Conservation (phyloP, 2,113 vertebrate genomes). For the Phrynocephalus versicolor region DNA sequence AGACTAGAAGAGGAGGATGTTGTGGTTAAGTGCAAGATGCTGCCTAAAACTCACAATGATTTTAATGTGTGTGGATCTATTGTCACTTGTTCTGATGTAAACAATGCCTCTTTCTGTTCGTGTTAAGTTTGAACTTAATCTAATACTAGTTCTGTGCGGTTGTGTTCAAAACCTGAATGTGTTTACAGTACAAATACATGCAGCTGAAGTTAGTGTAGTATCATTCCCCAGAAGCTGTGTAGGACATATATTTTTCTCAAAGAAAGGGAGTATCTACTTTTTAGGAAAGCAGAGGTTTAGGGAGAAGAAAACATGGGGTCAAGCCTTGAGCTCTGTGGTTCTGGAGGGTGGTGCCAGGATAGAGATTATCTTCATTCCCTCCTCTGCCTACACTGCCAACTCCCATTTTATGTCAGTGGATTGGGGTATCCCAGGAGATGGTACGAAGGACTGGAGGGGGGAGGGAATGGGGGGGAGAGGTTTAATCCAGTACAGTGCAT, state of each 20-base stretch:
- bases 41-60: slow-evolving; percentile 54
- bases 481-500: background rate
- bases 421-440: background rate
- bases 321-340: background rate
- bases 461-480: background rate
- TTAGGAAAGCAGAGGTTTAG: background rate
- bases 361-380: background rate
- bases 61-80: slow-evolving; percentile 42
- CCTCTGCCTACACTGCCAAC: background rate
- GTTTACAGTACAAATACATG: no score
- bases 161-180: slow-evolving; percentile 46
- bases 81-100: slow-evolving; percentile 43
- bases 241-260: slow-evolving; percentile 1
- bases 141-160: slow-evolving; percentile 57
- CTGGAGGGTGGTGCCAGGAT: background rate
- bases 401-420: background rate
- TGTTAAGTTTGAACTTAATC: slow-evolving; percentile 27
- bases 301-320: background rate
- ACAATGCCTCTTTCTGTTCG: slow-evolving; percentile 53
- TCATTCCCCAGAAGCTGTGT: slow-evolving; percentile 30
- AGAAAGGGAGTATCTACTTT: slow-evolving; percentile 25
- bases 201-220: slow-evolving; percentile 36
- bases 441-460: background rate
- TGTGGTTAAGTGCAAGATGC: slow-evolving; percentile 52
- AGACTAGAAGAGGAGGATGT: slow-evolving; percentile 55